These are phyloP conservation scores for Chaenocephalus aceratus DNA, from an alignment of 2,113 vertebrate genomes.

Conservation along the genomic window DNA sequence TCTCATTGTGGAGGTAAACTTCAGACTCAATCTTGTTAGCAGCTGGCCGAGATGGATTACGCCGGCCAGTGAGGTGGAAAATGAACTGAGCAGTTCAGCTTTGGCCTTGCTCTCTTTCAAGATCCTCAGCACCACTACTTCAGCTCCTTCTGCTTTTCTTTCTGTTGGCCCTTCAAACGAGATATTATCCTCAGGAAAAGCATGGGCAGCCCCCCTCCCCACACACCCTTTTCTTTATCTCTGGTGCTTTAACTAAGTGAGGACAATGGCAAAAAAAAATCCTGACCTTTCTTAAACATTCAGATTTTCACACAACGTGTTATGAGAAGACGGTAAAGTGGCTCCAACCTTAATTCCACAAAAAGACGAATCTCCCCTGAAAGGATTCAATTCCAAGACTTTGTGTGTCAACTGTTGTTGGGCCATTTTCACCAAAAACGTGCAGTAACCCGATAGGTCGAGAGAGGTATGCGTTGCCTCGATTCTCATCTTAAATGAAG, in stretches of 20 bases:
- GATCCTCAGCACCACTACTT: slow-evolving; percentile 91
- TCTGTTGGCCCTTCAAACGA: slow-evolving; percentile 87
- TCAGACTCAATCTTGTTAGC: slow-evolving; percentile 99
- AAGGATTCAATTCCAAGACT: slow-evolving; percentile 62
- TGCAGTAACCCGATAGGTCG: slow-evolving; percentile 69
- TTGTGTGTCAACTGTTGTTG: slow-evolving; percentile 60
- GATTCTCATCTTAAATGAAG: slow-evolving; percentile 87
- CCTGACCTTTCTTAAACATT: slow-evolving; percentile 76
- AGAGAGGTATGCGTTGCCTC: slow-evolving; percentile 83
- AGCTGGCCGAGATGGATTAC: slow-evolving; percentile 99
- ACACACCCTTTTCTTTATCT: slow-evolving; percentile 71
- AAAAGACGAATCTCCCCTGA: slow-evolving; percentile 56
- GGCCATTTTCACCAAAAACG: slow-evolving; percentile 69
- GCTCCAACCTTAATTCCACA: slow-evolving; percentile 36
- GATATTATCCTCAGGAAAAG: slow-evolving; percentile 90
- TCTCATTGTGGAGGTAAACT: slow-evolving; percentile 99
- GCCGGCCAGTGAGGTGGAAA: slow-evolving; percentile 98
- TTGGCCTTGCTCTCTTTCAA: slow-evolving; percentile 98
- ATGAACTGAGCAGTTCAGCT: slow-evolving; percentile 99
- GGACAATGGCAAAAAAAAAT: slow-evolving; percentile 76
- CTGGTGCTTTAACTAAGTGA: slow-evolving; percentile 76
- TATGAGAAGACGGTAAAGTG: slow-evolving; percentile 64
- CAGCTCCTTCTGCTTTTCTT: slow-evolving; percentile 90
- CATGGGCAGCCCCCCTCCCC: slow-evolving; percentile 48
- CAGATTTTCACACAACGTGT: slow-evolving; percentile 62